phyloP scores from a whole-genome alignment of 1,140 invertebrate genomes.

The Ephestia elutella region DNA sequence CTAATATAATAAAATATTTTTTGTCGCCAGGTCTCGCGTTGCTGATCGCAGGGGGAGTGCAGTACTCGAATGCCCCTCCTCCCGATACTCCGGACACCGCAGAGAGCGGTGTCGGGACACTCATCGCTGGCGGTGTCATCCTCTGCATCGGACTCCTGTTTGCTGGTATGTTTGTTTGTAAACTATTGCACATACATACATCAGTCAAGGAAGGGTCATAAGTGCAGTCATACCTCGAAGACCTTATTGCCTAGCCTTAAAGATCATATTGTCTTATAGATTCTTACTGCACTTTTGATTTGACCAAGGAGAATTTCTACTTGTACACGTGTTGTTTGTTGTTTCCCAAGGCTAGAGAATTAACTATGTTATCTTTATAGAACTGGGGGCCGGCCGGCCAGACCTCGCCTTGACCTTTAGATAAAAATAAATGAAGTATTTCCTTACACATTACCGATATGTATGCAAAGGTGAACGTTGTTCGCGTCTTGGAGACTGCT shows the following conservation, averaged over 20 bases:
- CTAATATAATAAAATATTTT: not conserved
- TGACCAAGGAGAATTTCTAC: too few relatives aligned
- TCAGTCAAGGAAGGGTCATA: too few relatives aligned
- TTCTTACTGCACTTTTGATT: too few relatives aligned
- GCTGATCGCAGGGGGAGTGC: slow-evolving; percentile 57
- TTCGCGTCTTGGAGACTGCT: too few relatives aligned
- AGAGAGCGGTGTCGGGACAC: slow-evolving; percentile 51
- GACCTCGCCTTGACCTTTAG: not conserved
- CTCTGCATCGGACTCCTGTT: slow-evolving; percentile 56
- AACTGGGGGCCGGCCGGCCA: not conserved
- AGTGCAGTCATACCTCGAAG: too few relatives aligned
- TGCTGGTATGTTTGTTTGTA: slow-evolving; percentile 37
- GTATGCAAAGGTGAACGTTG: too few relatives aligned
- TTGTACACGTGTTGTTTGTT: too few relatives aligned
- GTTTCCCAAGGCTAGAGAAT: too few relatives aligned
- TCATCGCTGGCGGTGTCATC: slow-evolving; percentile 60
- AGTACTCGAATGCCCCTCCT: slow-evolving; percentile 45
- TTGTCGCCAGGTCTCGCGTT: slow-evolving; percentile 46
- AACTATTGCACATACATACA: too few relatives aligned
- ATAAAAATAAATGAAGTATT: not conserved
- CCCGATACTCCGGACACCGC: slow-evolving; percentile 36
- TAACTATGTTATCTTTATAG: not conserved
- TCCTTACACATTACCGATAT: too few relatives aligned
- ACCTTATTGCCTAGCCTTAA: too few relatives aligned
- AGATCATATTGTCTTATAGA: too few relatives aligned